Base-by-base conservation (phyloP, 2,888 invertebrate species). In the Callinectes sapidus region DNA sequence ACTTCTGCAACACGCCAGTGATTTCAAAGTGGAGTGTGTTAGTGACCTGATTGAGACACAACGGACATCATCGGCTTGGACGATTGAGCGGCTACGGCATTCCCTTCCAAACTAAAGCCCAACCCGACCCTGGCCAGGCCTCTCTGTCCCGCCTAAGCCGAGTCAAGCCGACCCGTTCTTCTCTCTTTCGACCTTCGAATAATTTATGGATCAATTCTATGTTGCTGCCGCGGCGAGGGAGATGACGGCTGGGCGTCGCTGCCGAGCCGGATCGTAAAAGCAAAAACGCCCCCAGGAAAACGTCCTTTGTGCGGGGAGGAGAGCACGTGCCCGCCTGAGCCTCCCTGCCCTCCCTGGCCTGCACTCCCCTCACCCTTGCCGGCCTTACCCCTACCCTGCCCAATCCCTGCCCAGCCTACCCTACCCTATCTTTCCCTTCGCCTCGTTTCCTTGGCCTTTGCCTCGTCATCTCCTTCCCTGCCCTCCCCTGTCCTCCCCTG, bases 221-320 rank as follows among this genome's bases (percentile, higher is more conserved):
- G 81, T 81, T 35, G 81, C 81, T 35, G 35, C 35, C 71, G 71
- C 71, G 71, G 71, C 28, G 71, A 28, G 35, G 35, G 35, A 35
- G 81, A 35, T 81, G 81, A 81, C 81, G 81, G 81, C 81, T 32
- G 81, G 81, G 81, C 81, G 81, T 32, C 81, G 35, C 81, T n/a
- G 71, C 28, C 32, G 81, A 35, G 32, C 35, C 35, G 81, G 35
- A 81, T 32, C 81, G 81, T 32, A 32, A 81, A 81, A 35, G 81
- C 81, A 81, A 81, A 35, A 81, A 81, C 81, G 81, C 35, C 81
- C 81, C 81, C 81, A 35, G 81, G 35, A 81, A 81, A 81, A 81
- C 81, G 81, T 81, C 81, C 81, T 81, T 81, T 81, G 81, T 81
- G 81, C 35, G 16, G 81, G 81, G 81, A 35, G 81, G 35, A 81